Evolutionary conservation across 2,797 vertebrate species (phyloP), one percentile per base, ranked within the genome.

Genomic region (Mus caroli): DNA sequence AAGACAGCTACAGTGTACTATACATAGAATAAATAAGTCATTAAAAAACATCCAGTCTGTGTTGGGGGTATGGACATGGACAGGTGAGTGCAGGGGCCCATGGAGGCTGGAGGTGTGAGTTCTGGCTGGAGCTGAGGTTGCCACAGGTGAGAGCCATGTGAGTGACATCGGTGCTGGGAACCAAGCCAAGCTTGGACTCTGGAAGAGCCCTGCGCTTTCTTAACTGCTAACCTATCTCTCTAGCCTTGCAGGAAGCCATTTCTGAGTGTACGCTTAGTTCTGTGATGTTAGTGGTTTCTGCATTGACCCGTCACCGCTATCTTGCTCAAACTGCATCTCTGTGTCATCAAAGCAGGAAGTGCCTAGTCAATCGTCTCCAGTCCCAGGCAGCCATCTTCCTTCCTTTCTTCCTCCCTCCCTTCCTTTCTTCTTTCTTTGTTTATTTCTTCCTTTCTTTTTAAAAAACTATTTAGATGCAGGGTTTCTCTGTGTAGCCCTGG

Each of bases 321-420:
- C 40, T 28, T 2, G 0, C 58, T 84, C 58, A 82, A 60, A 85
- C 76, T 20, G 28, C 73, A 67, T 54, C 60, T 78, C 93, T 60
- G 4, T 56, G 17, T 28, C 17, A 22, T 69, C 14, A 76, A 94
- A 76, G 40, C 24, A 76, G 0, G 64, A 50, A 50, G 19, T 54
- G 19, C 17, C 50, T 40, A 19, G 54, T 26, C 43, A 26, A 1
- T 28, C 4, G 40, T 1, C 43, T 34, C 12, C 10, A 43, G 28
- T 46, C 24, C 64, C 50, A 76, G 43, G 83, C 79, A 77, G 20
- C 52, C 19, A 56, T 22, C 71, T 73, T 40, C 19, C 71, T 40
- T 3, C 17, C 34, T 7, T 19, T 19, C 34, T 1, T 69, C 2
- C 17, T 2, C 6, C 17, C 28, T 5, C 5, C 3, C 3, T 19